Evolutionary conservation across 2,888 invertebrate genomes (phyloP).

Genomic region (Brenthis hecate): DNA sequence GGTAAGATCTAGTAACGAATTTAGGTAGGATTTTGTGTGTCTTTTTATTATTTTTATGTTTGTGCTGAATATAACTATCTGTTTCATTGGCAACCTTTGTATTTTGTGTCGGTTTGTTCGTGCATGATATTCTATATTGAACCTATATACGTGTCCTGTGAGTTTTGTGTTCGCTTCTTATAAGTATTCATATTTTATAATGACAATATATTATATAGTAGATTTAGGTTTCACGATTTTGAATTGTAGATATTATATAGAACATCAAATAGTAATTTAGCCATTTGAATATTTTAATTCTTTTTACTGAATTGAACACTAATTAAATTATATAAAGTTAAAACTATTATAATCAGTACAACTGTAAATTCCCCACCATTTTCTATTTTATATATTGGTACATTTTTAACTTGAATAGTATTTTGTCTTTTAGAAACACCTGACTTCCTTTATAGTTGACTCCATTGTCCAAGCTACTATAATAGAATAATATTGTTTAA

Average conservation of each 20-base stretch:
- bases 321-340: slow-evolving; percentile 11
- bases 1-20: slow-evolving; percentile 88
- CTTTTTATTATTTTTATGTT: slow-evolving; percentile 38
- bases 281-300: slow-evolving; percentile 9
- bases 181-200: slow-evolving; percentile 44
- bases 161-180: slow-evolving; percentile 83
- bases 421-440: slow-evolving; percentile 3
- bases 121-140: slow-evolving; percentile 55
- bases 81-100: slow-evolving; percentile 42
- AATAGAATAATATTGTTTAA: slow-evolving; percentile 1
- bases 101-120: slow-evolving; percentile 42
- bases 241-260: slow-evolving; percentile 27
- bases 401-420: slow-evolving; percentile 1
- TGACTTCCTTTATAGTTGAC: neutral
- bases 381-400: slow-evolving; percentile 3
- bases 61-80: slow-evolving; percentile 41
- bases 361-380: neutral
- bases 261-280: slow-evolving; percentile 11
- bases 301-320: slow-evolving; percentile 14
- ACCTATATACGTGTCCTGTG: slow-evolving; percentile 83
- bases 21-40: slow-evolving; percentile 61
- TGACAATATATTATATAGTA: slow-evolving; percentile 46
- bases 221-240: slow-evolving; percentile 34
- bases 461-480: neutral
- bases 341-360: slow-evolving; percentile 6